Conservation (phyloP, 2,888 invertebrate genomes). For the Noctua comes region DNA sequence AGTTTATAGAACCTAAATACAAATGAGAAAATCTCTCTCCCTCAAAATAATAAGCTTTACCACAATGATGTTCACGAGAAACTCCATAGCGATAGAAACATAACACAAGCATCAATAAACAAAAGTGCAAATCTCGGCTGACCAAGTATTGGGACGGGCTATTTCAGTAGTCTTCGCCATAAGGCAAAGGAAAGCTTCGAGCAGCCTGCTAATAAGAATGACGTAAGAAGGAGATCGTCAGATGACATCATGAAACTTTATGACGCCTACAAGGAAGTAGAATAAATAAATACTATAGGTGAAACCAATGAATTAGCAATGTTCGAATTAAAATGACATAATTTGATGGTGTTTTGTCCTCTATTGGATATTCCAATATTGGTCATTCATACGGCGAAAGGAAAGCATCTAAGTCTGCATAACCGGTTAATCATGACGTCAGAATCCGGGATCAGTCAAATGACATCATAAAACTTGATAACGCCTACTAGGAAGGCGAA, state of each 20-base stretch:
- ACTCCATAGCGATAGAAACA: background rate
- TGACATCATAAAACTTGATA: constrained; percentile 47
- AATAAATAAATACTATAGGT: constrained; percentile 16
- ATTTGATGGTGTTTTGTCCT: constrained; percentile 6
- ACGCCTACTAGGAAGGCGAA: constrained; percentile 48
- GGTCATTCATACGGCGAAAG: background rate
- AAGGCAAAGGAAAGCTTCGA: constrained; percentile 45
- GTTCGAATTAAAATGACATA: constrained; percentile 7
- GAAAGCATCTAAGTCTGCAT: background rate
- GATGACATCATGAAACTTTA: constrained; percentile 46
- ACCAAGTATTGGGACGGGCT: constrained; percentile 30
- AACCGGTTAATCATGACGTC: constrained; percentile 27
- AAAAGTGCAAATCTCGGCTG: constrained; percentile 9
- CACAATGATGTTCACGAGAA: background rate
- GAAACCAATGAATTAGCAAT: constrained; percentile 1
- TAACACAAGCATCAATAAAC: background rate
- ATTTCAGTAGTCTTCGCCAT: constrained; percentile 41
- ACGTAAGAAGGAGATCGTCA: constrained; percentile 38
- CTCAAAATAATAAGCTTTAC: background rate
- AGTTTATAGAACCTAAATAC: background rate
- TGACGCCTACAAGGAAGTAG: constrained; percentile 38
- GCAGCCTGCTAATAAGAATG: constrained; percentile 29
- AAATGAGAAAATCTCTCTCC: background rate
- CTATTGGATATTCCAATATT: background rate
- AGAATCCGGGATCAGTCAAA: constrained; percentile 34